phyloP scores from a whole-genome alignment of 2,113 vertebrate species.

The Amphiprion ocellaris region DNA sequence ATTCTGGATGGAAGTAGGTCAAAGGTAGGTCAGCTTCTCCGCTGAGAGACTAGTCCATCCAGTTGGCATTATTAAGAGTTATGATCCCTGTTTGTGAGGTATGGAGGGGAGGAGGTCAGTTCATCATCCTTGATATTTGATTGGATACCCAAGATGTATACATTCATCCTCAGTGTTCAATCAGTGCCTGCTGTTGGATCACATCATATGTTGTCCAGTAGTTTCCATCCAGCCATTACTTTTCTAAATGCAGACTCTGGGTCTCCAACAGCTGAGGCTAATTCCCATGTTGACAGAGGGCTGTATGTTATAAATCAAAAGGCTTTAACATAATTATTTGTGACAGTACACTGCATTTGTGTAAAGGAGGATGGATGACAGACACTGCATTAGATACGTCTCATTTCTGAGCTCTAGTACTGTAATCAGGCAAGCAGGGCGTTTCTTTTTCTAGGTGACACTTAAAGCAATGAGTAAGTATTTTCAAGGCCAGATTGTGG shows the following conservation, averaged over 20 bases:
- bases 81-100: slow-evolving; percentile 34
- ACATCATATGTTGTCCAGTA: slow-evolving; percentile 28
- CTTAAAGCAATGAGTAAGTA: slow-evolving; percentile 24
- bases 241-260: slow-evolving; percentile 35
- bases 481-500: slow-evolving; percentile 31
- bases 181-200: slow-evolving; percentile 37
- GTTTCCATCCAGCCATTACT: slow-evolving; percentile 55
- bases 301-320: slow-evolving; percentile 37
- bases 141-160: slow-evolving; percentile 55
- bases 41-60: slow-evolving; percentile 32
- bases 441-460: slow-evolving; percentile 37
- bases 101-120: slow-evolving; percentile 20
- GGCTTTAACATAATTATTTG: slow-evolving; percentile 14
- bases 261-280: slow-evolving; percentile 34
- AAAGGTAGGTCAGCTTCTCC: slow-evolving; percentile 61
- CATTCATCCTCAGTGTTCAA: slow-evolving; percentile 44
- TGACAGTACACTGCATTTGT: background rate
- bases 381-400: too few relatives aligned
- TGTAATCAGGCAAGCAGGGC: slow-evolving; percentile 33
- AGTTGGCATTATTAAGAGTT: slow-evolving; percentile 54
- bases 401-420: background rate
- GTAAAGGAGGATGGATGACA: background rate
- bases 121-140: slow-evolving; percentile 65
- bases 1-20: slow-evolving; percentile 61
- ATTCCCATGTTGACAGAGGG: slow-evolving; percentile 33